Evolutionary conservation across 1,140 invertebrate species (phyloP).

Genomic region (Drosophila sp.): DNA sequence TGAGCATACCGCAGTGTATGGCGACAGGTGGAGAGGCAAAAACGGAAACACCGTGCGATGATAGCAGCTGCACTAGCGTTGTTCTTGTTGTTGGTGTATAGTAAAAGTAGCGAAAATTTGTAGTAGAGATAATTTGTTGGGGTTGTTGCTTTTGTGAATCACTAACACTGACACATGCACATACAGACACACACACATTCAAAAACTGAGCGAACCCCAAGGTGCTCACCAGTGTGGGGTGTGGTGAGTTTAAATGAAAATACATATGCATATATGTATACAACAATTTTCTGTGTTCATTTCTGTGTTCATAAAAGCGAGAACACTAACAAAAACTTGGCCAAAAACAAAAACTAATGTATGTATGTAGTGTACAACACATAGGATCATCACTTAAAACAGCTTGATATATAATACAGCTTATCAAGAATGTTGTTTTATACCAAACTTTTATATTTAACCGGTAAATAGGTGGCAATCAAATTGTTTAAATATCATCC

Average conservation of each 20-base stretch:
- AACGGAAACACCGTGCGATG: slow-evolving; percentile 32
- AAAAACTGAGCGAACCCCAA: slow-evolving; percentile 50
- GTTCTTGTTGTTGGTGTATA: slow-evolving; percentile 51
- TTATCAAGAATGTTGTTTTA: neutral
- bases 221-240: slow-evolving; percentile 38
- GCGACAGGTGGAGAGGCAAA: slow-evolving; percentile 57
- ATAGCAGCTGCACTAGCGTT: slow-evolving; percentile 52
- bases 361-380: no score
- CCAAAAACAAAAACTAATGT: neutral
- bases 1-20: slow-evolving; percentile 28
- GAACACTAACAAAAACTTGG: slow-evolving; percentile 21
- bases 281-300: slow-evolving; percentile 45
- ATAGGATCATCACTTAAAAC: neutral
- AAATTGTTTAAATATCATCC: slow-evolving; percentile 51
- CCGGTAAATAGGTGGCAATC: slow-evolving; percentile 41
- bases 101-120: slow-evolving; percentile 67
- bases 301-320: slow-evolving; percentile 26
- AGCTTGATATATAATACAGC: neutral
- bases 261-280: slow-evolving; percentile 43
- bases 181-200: slow-evolving; percentile 40
- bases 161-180: slow-evolving; percentile 49
- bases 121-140: slow-evolving; percentile 67
- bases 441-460: slow-evolving; percentile 13
- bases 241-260: slow-evolving; percentile 59
- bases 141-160: slow-evolving; percentile 71